These are phyloP conservation scores for Eristalinus aeneus DNA, from an alignment of 2,888 invertebrate genomes.

Conservation along the genomic window DNA sequence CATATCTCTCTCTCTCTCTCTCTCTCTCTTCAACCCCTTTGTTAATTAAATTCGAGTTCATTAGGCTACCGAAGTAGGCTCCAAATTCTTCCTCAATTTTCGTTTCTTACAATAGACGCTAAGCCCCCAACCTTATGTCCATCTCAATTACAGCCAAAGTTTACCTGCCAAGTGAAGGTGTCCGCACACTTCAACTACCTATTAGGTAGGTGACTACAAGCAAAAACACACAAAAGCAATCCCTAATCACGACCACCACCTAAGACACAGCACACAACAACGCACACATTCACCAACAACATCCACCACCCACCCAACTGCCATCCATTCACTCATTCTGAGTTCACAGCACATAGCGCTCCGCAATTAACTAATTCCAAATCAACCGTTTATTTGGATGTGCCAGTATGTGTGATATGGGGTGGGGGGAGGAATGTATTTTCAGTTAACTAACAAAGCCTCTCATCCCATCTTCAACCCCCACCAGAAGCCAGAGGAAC, in stretches of 20 bases:
- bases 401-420: background rate
- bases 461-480: slow-evolving; percentile 4
- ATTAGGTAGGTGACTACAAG: slow-evolving; percentile 1
- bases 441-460: slow-evolving; percentile 6
- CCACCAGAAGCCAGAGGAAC: background rate
- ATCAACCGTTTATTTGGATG: slow-evolving; percentile 36
- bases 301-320: background rate
- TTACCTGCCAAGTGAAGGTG: background rate
- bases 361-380: slow-evolving; percentile 55
- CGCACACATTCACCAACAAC: background rate
- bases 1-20: too few species aligned
- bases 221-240: slow-evolving; percentile 7
- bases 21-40: too few species aligned
- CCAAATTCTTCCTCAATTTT: too few species aligned
- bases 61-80: too few species aligned
- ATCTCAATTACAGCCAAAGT: too few species aligned
- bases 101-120: too few species aligned
- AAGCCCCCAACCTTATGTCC: too few species aligned
- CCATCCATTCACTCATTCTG: background rate
- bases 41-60: too few species aligned
- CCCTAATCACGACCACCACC: slow-evolving; percentile 18
- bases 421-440: background rate
- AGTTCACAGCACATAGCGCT: slow-evolving; percentile 5
- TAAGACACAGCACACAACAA: background rate
- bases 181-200: background rate